phyloP scores from a whole-genome alignment of 35 echinoderm and acorn worm species.

The Apostichopus japonicus region DNA sequence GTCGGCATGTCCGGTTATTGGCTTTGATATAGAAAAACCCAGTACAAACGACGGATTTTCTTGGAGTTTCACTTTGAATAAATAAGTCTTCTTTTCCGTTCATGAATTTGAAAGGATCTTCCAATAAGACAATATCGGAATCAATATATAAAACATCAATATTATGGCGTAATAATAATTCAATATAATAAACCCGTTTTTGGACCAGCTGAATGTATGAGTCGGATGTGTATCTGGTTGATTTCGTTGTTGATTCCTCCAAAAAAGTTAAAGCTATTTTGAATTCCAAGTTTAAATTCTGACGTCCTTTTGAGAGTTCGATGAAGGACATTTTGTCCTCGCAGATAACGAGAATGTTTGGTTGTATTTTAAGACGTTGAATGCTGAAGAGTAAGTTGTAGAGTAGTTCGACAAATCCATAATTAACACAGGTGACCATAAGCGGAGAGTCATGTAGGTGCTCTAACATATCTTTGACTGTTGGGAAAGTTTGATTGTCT shows the following conservation, averaged over 20 bases:
- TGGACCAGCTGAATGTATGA: background rate
- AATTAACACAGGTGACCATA: slow-evolving; percentile 4
- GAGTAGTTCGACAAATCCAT: slow-evolving; percentile 17
- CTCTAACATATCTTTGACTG: background rate
- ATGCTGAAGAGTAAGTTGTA: slow-evolving; percentile 17
- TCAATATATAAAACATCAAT: slow-evolving; percentile 29
- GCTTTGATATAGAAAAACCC: background rate
- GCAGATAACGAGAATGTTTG: slow-evolving; percentile 12
- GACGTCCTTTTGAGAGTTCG: background rate
- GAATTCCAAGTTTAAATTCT: background rate
- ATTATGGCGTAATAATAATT: background rate
- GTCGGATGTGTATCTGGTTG: background rate
- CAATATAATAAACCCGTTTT: slow-evolving; percentile 26
- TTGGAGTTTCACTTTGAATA: background rate
- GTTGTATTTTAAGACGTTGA: slow-evolving; percentile 18
- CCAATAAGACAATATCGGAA: slow-evolving; percentile 27
- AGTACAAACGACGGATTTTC: background rate
- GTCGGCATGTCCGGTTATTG: background rate
- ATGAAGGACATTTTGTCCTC: slow-evolving; percentile 5
- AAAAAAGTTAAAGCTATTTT: background rate
- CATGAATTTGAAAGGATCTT: slow-evolving; percentile 10
- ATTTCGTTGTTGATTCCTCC: background rate
- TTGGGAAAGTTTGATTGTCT: background rate
- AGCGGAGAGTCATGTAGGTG: background rate
- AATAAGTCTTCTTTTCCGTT: background rate